Evolutionary conservation across 1,140 invertebrate genomes (phyloP), one percentile per base, ranked within the genome.

Genomic region (Drosophila orosa): DNA sequence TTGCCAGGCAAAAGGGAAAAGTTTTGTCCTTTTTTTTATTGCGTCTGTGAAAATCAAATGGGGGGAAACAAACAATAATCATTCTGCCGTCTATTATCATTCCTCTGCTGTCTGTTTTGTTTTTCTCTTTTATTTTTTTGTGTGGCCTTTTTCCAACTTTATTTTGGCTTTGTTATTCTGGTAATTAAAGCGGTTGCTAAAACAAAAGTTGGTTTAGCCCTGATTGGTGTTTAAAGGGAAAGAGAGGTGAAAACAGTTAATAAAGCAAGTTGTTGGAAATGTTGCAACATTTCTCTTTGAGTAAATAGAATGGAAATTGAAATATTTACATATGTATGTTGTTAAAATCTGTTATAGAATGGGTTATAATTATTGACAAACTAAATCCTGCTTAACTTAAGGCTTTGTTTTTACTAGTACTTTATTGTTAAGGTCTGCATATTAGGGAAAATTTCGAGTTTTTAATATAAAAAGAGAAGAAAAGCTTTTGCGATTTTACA

Each of bases 1-100:
- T 63, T 35, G 59, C 27, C 44, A 56, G 48, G 50, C 63, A 40
- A 62, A 60, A 60, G 63, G 71, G 33, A 74, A 61, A 78, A 82
- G 66, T 50, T 86, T 72, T 75, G 75, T 87, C 83, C 75, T 83
- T 78, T 66, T 17, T 83, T 81, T 63, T 17, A 13, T 45, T n/a
- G 48, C 50, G 31, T 13, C 50, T 35, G n/a, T 27, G 12, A 42
- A 39, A 57, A 47, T 61, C 58, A 44, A 61, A 50, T 52, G 56
- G 56, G 65, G 40, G 45, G 74, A 77, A 71, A 55, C 67, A 61
- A 61, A 67, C 69, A 67, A 86, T 78, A 85, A 39, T 71, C 67
- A 71, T 71, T 71, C 67, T 69, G 67, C 33, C 65, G 19, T 57
- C 50, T 71, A 71, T 71, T 71, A 57, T 56, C 39, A 31, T 68